Percentiles rank a stretch among this genome's conserved stretches.
Evolutionary conservation across 2,797 vertebrate genomes (phyloP).

Genomic region (Astyanax mexicanus): DNA sequence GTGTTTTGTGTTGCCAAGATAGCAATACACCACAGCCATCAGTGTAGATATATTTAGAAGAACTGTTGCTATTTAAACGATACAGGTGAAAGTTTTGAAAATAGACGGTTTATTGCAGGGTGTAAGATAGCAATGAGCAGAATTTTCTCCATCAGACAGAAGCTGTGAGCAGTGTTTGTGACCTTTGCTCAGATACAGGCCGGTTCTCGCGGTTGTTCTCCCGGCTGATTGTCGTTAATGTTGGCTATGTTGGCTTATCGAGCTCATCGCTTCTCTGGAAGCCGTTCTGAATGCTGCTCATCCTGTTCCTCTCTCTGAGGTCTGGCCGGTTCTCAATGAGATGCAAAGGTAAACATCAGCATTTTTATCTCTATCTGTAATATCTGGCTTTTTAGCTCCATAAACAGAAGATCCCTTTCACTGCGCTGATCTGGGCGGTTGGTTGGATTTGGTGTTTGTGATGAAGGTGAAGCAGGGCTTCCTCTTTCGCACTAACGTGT

Average conservation of each 20-base stretch:
- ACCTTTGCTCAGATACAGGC: slow-evolving; percentile 20
- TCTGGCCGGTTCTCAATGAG: slow-evolving; percentile 47
- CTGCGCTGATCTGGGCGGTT: not conserved
- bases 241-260: slow-evolving; percentile 61
- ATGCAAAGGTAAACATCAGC: slow-evolving; percentile 52
- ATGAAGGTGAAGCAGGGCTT: slow-evolving; percentile 30
- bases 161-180: not conserved
- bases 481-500: slow-evolving; percentile 53
- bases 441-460: slow-evolving; percentile 21
- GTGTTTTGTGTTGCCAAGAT: too few species aligned
- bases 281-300: slow-evolving; percentile 64
- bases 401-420: not conserved
- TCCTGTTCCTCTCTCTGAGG: slow-evolving; percentile 61
- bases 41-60: too few species aligned
- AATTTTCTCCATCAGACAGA: not conserved
- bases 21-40: too few species aligned
- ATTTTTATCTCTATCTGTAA: too few species aligned
- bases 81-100: too few species aligned
- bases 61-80: too few species aligned
- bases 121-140: too few species aligned
- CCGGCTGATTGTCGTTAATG: slow-evolving; percentile 55
- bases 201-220: slow-evolving; percentile 31
- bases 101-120: too few species aligned
- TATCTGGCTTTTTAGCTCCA: too few species aligned
- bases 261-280: slow-evolving; percentile 59